phyloP scores from a whole-genome alignment of 2,888 invertebrate species.

The Fragum whitleyi region DNA sequence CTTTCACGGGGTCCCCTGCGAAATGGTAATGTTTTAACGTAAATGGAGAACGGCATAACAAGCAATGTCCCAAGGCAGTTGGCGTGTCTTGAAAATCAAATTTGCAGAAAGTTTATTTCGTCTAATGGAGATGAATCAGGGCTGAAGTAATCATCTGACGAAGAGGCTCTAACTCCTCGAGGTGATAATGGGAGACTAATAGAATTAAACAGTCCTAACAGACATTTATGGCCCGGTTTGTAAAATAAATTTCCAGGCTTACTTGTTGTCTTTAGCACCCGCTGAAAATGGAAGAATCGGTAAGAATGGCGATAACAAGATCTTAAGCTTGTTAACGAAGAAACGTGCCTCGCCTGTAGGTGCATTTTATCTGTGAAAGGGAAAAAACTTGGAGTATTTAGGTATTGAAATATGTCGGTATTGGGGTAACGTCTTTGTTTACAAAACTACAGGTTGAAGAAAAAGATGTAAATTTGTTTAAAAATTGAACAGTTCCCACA shows the following conservation, averaged over 20 bases:
- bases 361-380: background rate
- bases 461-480: too few species aligned
- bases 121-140: conserved; percentile 61
- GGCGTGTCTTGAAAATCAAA: conserved; percentile 59
- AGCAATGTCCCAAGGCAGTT: conserved; percentile 51
- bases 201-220: conserved; percentile 52
- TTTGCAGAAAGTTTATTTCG: conserved; percentile 61
- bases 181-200: conserved; percentile 62
- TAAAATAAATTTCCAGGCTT: conserved; percentile 48
- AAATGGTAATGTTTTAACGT: conserved; percentile 57
- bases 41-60: conserved; percentile 55
- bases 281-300: conserved; percentile 44
- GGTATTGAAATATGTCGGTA: too few species aligned
- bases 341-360: background rate
- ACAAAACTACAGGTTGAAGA: too few species aligned
- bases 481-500: too few species aligned
- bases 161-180: conserved; percentile 47
- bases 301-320: conserved; percentile 40
- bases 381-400: background rate
- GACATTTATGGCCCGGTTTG: conserved; percentile 56
- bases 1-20: conserved; percentile 44
- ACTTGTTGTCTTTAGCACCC: conserved; percentile 59
- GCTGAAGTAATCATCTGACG: conserved; percentile 50
- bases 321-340: conserved; percentile 42
- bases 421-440: too few species aligned